Evolutionary conservation across 1,140 invertebrate species (phyloP).

Genomic region (Pinna nobilis): DNA sequence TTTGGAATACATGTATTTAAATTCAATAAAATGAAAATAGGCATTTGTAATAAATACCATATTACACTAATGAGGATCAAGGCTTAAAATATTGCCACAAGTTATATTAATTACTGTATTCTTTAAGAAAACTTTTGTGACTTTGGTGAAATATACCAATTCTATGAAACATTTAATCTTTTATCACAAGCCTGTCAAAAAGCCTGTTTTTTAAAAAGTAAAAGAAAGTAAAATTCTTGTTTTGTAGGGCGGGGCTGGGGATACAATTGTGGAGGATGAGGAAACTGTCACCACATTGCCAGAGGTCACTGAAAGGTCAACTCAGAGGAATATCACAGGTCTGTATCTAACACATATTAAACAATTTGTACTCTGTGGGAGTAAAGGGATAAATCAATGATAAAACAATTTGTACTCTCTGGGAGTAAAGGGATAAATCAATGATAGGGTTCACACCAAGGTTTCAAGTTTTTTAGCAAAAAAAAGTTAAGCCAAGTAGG

Average conservation of each 20-base stretch:
- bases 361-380: no score
- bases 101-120: neutral
- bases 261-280: constrained; percentile 25
- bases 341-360: no score
- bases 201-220: neutral
- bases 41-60: neutral
- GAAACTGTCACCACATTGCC: constrained; percentile 47
- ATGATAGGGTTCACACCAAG: no score
- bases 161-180: neutral
- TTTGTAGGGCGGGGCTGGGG: constrained; percentile 21
- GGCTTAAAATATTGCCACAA: neutral
- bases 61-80: neutral
- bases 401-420: no score
- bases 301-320: constrained; percentile 28
- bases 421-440: no score
- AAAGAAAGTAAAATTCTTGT: no score
- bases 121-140: neutral
- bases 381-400: no score
- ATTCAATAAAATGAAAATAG: neutral
- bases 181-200: neutral
- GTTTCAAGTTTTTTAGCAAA: no score
- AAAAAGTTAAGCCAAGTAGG: no score
- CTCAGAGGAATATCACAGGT: constrained; percentile 31
- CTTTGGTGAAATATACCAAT: neutral
- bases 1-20: neutral